A percentile compares a stretch with the other conserved stretches of the same genome.
Evolutionary conservation across 2,113 vertebrate species (phyloP).

Genomic region (Toxotes jaculatrix): DNA sequence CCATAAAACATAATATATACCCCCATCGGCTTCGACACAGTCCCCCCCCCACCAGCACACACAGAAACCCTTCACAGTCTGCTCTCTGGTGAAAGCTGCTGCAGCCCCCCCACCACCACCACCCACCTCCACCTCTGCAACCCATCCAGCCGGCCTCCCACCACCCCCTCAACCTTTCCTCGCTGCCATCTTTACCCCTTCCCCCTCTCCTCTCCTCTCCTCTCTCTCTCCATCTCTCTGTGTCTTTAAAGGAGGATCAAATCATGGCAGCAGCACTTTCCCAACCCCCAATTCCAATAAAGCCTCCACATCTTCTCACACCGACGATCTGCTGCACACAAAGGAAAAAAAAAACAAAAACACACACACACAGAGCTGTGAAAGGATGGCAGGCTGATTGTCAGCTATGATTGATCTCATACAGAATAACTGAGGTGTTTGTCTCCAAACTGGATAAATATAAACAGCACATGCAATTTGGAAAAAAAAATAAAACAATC

Average conservation of each 20-base stretch:
- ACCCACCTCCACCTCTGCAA: slow-evolving; percentile 64
- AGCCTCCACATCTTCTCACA: slow-evolving; percentile 48
- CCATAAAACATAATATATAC: slow-evolving; percentile 81
- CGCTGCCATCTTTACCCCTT: slow-evolving; percentile 48
- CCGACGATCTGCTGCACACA: slow-evolving; percentile 56
- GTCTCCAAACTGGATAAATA: not conserved
- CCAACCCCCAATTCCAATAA: slow-evolving; percentile 74
- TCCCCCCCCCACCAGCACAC: slow-evolving; percentile 51
- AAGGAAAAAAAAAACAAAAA: slow-evolving; percentile 28
- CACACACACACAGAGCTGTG: not conserved
- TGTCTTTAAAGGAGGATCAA: slow-evolving; percentile 71
- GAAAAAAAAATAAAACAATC: not conserved
- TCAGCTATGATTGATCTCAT: slow-evolving; percentile 22
- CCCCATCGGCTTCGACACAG: slow-evolving; percentile 58
- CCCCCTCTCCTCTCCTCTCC: slow-evolving; percentile 1
- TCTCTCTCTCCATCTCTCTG: slow-evolving; percentile 23
- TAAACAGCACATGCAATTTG: slow-evolving; percentile 8
- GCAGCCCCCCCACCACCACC: slow-evolving; percentile 40
- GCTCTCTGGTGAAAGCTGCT: slow-evolving; percentile 52
- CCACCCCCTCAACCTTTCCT: slow-evolving; percentile 45
- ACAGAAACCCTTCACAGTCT: slow-evolving; percentile 23
- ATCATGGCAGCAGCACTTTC: slow-evolving; percentile 58
- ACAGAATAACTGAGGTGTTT: not conserved
- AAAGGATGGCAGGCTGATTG: slow-evolving; percentile 13
- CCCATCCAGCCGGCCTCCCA: slow-evolving; percentile 23